Conservation (phyloP, 2,888 invertebrate species). For the Heliconius ismenius region DNA sequence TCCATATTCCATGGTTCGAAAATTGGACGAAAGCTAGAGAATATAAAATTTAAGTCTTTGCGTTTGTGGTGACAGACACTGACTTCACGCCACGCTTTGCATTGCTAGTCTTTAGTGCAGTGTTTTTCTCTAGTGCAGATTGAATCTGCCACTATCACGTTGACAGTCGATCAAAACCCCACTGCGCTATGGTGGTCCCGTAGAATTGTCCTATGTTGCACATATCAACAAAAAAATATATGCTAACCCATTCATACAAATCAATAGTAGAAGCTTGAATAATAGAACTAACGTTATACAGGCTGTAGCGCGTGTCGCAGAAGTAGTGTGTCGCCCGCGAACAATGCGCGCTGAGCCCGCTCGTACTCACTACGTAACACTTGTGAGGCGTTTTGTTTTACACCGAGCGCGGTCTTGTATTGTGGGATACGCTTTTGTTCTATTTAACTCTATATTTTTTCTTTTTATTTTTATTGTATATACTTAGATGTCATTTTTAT, state of each 20-base stretch:
- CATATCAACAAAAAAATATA: background rate
- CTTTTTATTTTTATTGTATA: no score
- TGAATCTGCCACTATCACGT: no score
- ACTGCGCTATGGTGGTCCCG: background rate
- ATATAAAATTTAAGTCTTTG: no score
- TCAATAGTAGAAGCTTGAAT: background rate
- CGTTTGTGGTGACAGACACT: no score
- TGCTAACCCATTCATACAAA: background rate
- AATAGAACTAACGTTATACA: background rate
- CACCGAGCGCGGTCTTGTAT: background rate
- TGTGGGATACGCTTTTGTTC: slow-evolving; percentile 7
- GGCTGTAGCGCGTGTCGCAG: slow-evolving; percentile 5
- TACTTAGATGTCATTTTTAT: no score
- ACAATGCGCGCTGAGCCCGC: slow-evolving; percentile 12
- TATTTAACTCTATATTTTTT: background rate
- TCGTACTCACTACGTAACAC: background rate
- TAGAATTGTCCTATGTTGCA: background rate
- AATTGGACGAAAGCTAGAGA: no score
- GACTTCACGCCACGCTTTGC: no score
- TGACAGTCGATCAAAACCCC: no score
- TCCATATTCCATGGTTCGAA: no score
- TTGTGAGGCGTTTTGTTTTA: slow-evolving; percentile 15
- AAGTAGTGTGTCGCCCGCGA: background rate
- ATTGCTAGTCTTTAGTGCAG: no score
- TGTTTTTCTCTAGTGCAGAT: no score